A percentile compares a stretch with the other conserved stretches of the same genome.
Conservation (phyloP, 2,888 invertebrate genomes). For the Cryptophagus acutangulus region DNA sequence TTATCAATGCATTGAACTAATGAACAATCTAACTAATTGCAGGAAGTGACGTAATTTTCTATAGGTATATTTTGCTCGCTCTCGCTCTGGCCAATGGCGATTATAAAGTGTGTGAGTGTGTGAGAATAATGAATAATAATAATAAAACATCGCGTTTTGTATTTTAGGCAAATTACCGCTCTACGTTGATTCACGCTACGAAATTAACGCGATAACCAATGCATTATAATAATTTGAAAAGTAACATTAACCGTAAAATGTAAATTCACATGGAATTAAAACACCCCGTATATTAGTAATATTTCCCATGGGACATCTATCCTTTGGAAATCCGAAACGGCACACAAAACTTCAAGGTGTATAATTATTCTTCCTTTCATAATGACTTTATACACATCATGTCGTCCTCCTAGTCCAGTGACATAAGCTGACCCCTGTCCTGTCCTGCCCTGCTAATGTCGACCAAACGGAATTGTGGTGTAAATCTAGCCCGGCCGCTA, state of each 20-base stretch:
- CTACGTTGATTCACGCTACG: constrained; percentile 25
- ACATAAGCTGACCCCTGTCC: constrained; percentile 40
- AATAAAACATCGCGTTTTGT: constrained; percentile 32
- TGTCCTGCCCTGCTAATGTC: too few species aligned
- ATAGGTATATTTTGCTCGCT: too few species aligned
- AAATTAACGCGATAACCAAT: constrained; percentile 33
- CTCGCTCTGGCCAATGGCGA: too few species aligned
- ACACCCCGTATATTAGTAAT: constrained; percentile 1
- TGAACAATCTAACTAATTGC: constrained; percentile 43
- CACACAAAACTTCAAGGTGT: constrained; percentile 9
- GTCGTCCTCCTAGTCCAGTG: constrained; percentile 39
- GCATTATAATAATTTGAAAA: constrained; percentile 22
- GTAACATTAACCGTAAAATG: too few species aligned
- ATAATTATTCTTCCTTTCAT: constrained; percentile 43
- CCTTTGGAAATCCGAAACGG: constrained; percentile 13
- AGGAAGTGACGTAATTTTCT: constrained; percentile 41
- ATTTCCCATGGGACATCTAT: constrained; percentile 32
- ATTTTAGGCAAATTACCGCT: constrained; percentile 30
- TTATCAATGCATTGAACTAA: constrained; percentile 45
- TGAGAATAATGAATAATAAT: constrained; percentile 22
- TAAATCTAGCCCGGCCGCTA: constrained; percentile 12
- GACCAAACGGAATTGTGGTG: too few species aligned
- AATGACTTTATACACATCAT: constrained; percentile 40
- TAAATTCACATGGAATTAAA: too few species aligned
- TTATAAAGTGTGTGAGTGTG: constrained; percentile 25